Conservation (phyloP, 1,140 invertebrate genomes). For the Leptestheria dahalacensis region DNA sequence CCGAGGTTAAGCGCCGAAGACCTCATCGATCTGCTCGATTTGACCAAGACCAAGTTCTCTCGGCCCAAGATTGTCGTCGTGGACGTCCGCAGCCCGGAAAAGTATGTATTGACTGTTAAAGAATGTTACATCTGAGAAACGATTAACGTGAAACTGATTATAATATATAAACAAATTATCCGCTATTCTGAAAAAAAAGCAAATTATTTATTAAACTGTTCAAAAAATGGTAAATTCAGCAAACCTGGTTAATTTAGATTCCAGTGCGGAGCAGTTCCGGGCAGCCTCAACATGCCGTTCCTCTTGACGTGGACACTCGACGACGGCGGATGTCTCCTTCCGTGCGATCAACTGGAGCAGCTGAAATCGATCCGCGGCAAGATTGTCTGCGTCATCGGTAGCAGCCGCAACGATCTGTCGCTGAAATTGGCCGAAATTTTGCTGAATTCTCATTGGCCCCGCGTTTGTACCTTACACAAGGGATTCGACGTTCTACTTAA, state of each 20-base stretch:
- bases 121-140: not conserved
- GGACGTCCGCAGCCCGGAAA: slow-evolving; percentile 52
- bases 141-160: slow-evolving; percentile 12
- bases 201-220: slow-evolving; percentile 9
- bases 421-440: slow-evolving; percentile 36
- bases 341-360: slow-evolving; percentile 6
- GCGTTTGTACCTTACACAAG: slow-evolving; percentile 37
- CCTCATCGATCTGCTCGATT: slow-evolving; percentile 51
- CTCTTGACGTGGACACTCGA: slow-evolving; percentile 28
- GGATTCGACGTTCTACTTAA: slow-evolving; percentile 35
- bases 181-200: not conserved
- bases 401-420: slow-evolving; percentile 44
- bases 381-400: slow-evolving; percentile 61
- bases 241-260: slow-evolving; percentile 35
- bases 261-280: slow-evolving; percentile 51
- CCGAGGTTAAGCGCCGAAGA: slow-evolving; percentile 73
- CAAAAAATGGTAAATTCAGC: slow-evolving; percentile 10
- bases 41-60: slow-evolving; percentile 33
- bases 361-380: slow-evolving; percentile 28
- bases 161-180: not conserved
- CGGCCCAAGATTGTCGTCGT: slow-evolving; percentile 52
- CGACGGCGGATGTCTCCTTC: not conserved
- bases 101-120: slow-evolving; percentile 34
- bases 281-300: slow-evolving; percentile 75
- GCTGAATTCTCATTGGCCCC: slow-evolving; percentile 42